A percentile compares a stretch with the other conserved stretches of the same genome.
These are phyloP conservation scores for Heterotis niloticus DNA, from an alignment of 2,113 vertebrate species.

Conservation along the genomic window DNA sequence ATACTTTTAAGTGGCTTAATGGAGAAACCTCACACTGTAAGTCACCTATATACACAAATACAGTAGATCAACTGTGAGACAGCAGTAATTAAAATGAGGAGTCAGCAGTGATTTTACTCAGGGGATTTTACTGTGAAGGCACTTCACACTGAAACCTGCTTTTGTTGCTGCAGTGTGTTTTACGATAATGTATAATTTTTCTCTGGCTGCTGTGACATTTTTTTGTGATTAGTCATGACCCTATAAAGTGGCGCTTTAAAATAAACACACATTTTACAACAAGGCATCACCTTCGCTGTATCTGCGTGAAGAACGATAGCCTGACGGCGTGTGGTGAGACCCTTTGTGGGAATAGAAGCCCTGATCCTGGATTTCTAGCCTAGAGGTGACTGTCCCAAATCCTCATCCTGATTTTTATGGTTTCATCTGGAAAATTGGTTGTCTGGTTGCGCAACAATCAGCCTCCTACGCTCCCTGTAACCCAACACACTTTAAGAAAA, in stretches of 20 bases:
- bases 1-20: too few relatives aligned
- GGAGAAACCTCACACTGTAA: too few relatives aligned
- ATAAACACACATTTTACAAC: neutral
- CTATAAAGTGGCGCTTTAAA: neutral
- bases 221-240: conserved; percentile 11
- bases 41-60: too few relatives aligned
- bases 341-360: too few relatives aligned
- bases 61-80: neutral
- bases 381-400: too few relatives aligned
- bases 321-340: too few relatives aligned
- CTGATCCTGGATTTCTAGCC: too few relatives aligned
- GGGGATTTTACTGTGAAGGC: neutral
- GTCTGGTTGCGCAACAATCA: conserved; percentile 31
- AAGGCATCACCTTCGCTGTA: too few relatives aligned
- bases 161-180: neutral
- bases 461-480: conserved; percentile 27
- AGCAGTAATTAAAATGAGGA: neutral
- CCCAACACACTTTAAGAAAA: conserved; percentile 31
- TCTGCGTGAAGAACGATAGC: too few relatives aligned
- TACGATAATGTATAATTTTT: neutral
- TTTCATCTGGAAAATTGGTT: conserved; percentile 43
- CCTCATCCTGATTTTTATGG: conserved; percentile 32
- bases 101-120: neutral
- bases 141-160: neutral
- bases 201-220: neutral